Base-by-base conservation (phyloP, 2,888 invertebrate species). In the Erebia ligea region DNA sequence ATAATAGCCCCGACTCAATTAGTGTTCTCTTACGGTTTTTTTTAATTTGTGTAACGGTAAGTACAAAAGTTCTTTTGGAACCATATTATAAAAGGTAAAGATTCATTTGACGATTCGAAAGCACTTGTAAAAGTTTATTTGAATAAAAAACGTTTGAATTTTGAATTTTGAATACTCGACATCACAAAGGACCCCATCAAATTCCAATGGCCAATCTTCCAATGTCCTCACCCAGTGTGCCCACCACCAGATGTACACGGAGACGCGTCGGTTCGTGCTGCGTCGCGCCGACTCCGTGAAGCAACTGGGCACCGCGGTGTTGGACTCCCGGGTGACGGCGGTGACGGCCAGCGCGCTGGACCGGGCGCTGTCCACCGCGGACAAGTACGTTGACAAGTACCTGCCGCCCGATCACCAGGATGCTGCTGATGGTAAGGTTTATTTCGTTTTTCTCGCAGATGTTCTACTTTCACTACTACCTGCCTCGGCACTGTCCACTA, bases 271-370 rank as follows among this genome's bases (percentile, higher is more conserved):
- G 81, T 97, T 95, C 84, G 96, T 97, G 78, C 86, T 97, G 42
- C 96, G 96, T 75, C 94, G 97, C 57, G 97, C 97, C 2, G 97
- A 96, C 88, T 97, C 97, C 0, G 95, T 97, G n/a, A 97, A 97
- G 83, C 95, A 96, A 83, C 94, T 97, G 72, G 96, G 97, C 1
- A 94, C 94, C 3, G 95, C 95, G 0, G 96, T 96, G 11, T 87
- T 96, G 77, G 95, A 95, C 79, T 97, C 95, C 72, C 94, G 96
- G 67, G 94, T 97, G 62, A 96, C 97, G 0, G 94, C 94, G 1
- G 96, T 94, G 76, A 97, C 97, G 0, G 97, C 96, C 0, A 95
- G 96, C 70, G 96, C 94, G 5, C 88, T 97, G 40, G 97, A 97
- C 83, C 95, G 95, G 15, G 97, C 97, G 4, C 92, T 97, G 61